phyloP scores from a whole-genome alignment of 2,113 vertebrate species.

The Mixornis gularis region DNA sequence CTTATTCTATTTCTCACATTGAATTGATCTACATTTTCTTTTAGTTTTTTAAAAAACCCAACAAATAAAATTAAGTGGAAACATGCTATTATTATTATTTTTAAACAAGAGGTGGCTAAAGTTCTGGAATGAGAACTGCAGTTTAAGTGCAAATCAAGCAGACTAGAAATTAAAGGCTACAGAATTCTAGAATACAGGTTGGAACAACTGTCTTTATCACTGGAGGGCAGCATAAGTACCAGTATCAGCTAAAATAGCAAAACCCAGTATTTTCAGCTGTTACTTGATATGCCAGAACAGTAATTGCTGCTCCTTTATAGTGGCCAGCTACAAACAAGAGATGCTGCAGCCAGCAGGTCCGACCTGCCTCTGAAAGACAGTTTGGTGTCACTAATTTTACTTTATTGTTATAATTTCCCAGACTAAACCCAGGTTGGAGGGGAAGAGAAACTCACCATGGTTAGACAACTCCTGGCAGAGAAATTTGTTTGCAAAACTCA shows the following conservation, averaged over 20 bases:
- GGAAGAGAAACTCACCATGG: not conserved
- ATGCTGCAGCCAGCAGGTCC: not conserved
- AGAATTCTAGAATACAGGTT: not conserved
- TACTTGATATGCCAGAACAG: not conserved
- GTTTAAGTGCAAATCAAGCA: not conserved
- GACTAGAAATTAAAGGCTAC: not conserved
- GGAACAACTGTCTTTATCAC: not conserved
- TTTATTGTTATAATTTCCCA: not conserved
- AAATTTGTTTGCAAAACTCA: not conserved
- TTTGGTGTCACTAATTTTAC: not conserved
- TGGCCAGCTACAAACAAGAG: not conserved
- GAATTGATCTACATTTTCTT: not conserved
- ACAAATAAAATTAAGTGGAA: not conserved
- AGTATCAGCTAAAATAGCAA: not conserved
- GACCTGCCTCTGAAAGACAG: not conserved
- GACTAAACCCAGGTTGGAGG: accelerated
- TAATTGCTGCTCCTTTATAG: not conserved
- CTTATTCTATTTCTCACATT: not conserved
- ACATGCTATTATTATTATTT: not conserved
- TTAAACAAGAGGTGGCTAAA: not conserved
- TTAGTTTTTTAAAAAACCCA: not conserved
- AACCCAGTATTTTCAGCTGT: not conserved
- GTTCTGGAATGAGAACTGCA: not conserved
- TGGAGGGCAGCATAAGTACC: slow-evolving; percentile 27
- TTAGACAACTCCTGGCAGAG: not conserved